phyloP scores from a whole-genome alignment of 2,113 vertebrate species.

The Ameiurus melas region DNA sequence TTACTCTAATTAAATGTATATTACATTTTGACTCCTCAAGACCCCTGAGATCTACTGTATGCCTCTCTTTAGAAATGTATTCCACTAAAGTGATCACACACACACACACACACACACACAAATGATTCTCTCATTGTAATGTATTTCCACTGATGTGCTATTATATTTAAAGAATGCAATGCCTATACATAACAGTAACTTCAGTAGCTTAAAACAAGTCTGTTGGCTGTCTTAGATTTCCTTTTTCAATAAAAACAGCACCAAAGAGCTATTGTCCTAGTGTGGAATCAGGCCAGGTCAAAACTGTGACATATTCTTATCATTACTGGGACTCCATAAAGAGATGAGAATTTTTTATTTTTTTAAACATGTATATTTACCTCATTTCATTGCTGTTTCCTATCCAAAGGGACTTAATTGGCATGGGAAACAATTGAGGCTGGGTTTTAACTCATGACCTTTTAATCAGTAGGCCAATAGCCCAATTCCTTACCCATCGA shows the following conservation, averaged over 20 bases:
- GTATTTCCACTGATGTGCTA: background rate
- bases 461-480: background rate
- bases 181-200: background rate
- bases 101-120: background rate
- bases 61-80: background rate
- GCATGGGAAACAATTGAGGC: background rate
- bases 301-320: background rate
- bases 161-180: background rate
- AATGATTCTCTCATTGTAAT: background rate
- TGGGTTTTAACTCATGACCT: background rate
- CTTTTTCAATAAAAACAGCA: background rate
- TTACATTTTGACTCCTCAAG: conserved; percentile 14
- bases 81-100: background rate
- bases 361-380: background rate
- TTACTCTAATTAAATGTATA: conserved; percentile 27
- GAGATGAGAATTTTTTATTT: background rate
- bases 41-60: background rate
- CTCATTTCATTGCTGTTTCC: background rate
- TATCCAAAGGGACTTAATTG: background rate
- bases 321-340: background rate
- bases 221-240: background rate
- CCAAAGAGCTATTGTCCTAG: background rate
- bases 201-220: background rate
- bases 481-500: background rate
- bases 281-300: background rate